Evolutionary conservation across 2,797 vertebrate genomes (phyloP), one percentile per base, ranked within the genome.

Genomic region (Bucorvus abyssinicus): DNA sequence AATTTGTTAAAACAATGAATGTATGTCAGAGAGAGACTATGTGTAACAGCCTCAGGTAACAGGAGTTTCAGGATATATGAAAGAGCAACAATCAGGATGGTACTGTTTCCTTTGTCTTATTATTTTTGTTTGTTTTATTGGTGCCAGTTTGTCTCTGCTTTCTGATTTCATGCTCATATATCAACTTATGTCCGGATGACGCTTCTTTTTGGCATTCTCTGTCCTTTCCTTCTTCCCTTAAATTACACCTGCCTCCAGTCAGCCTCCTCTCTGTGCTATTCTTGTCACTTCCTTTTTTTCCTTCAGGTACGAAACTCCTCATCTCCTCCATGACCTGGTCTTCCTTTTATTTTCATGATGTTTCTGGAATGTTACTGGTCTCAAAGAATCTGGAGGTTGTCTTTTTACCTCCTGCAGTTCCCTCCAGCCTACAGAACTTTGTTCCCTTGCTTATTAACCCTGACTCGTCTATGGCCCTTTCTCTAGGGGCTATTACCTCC

Each of bases 1-100:
- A 71, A 53, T 86, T 96, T 93, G 27, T 84, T 93, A 81, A 64
- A 96, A 91, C 13, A 68, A 53, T 16, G 73, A 77, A 70, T 27
- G 21, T 70, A 7, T 90, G 49, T 81, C 55, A 61, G 63, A 81
- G 55, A 50, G 42, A 47, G 23, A 47, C 22, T 87, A 5, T 60
- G 32, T 36, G 7, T 42, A 75, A 81, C 32, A 89, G 40, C 64
- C 89, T 89, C 67, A 49, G 78, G 18, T 82, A 79, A 79, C 22
- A 84, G 68, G 90, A 68, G 12, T 73, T 92, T 85, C 14, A 49
- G 63, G 16, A 30, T 83, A 14, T 29, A 9, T 29, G 30, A 65
- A 61, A 84, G 23, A 65, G 12, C 20, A 74, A n/a, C 20, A 67
- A 13, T 80, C 32, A 36, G 32, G 59, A 68, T 68, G n/a, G 30